Base-by-base conservation (phyloP, 1,140 invertebrate genomes). In the Rhagoletis pomonella region DNA sequence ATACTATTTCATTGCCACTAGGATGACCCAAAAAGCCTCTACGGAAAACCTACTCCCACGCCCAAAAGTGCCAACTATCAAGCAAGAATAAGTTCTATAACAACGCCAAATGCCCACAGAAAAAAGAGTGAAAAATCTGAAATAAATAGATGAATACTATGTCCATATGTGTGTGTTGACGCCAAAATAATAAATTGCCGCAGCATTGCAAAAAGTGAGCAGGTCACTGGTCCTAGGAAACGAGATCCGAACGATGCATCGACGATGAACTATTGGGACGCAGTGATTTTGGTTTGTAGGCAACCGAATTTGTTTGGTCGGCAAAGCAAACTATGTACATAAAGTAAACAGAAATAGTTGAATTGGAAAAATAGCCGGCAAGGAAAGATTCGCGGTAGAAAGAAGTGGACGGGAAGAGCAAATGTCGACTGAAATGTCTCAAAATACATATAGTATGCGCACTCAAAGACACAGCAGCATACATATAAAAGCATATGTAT, bases 201-300 rank as follows among this genome's bases (percentile, higher is more conserved):
- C 44, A 81, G 73, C 44, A 14, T 7, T 47, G 29, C 50, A 55
- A 81, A 50, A 81, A 58, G 17, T 81, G 73, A 81, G 47, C 73
- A 81, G 73, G 73, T 81, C 73, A 81, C 73, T 81, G 73, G 73
- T 81, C 73, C 73, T 81, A 81, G 73, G 47, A 81, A 81, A 81
- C n/a, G 73, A 50, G 73, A 81, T 42, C 47, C 17, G 47, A 81
- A 81, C 73, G n/a, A 55, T 58, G 73, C 73, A 81, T 17, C 3
- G 67, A 55, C 73, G 47, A 19, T 81, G 44, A 19, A 81, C 50
- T n/a, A 81, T 55, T 81, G 44, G n/a, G 64, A 19, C 19, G n/a
- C 64, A 29, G 64, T 19, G 64, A 67, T 67, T 17, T n/a, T 14
- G 19, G 64, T 39, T 29, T 5, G 6, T 67, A 29, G n/a, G 64